Conservation (phyloP, 2,113 vertebrate genomes). For the Anarrhichthys ocellatus region DNA sequence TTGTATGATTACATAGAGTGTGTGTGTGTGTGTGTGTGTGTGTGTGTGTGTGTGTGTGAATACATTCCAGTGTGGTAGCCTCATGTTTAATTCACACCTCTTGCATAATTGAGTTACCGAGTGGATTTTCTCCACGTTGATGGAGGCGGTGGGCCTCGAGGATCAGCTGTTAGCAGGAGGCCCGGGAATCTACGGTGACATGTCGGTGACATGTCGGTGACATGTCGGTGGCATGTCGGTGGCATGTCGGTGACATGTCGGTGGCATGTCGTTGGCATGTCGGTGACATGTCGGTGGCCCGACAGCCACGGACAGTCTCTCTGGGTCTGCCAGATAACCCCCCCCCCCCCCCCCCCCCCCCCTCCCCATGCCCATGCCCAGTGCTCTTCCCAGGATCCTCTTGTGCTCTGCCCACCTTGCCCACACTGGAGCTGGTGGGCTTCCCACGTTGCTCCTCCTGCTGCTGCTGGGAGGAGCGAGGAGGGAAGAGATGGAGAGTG, state of each 20-base stretch:
- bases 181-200: constrained; percentile 38
- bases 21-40: constrained; percentile 30
- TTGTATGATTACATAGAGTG: constrained; percentile 46
- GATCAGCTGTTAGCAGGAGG: constrained; percentile 77
- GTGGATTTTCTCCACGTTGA: constrained; percentile 73
- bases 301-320: constrained; percentile 34
- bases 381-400: constrained; percentile 37
- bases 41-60: constrained; percentile 41
- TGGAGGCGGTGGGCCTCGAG: constrained; percentile 61
- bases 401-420: constrained; percentile 24
- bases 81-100: constrained; percentile 81
- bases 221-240: constrained; percentile 23
- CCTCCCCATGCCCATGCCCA: too few relatives aligned
- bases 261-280: too few relatives aligned
- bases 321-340: constrained; percentile 55
- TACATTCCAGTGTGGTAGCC: constrained; percentile 57
- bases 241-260: constrained; percentile 39
- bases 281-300: constrained; percentile 20
- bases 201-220: constrained; percentile 17
- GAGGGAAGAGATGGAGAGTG: constrained; percentile 16
- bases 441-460: constrained; percentile 24
- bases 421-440: constrained; percentile 41
- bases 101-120: constrained; percentile 81
- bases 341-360: too few relatives aligned
- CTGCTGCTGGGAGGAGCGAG: constrained; percentile 29